Percentiles rank a stretch among this genome's conserved stretches.
These are phyloP conservation scores for Solenodon paradoxus DNA, from an alignment of 2,113 vertebrate species.

Conservation along the genomic window DNA sequence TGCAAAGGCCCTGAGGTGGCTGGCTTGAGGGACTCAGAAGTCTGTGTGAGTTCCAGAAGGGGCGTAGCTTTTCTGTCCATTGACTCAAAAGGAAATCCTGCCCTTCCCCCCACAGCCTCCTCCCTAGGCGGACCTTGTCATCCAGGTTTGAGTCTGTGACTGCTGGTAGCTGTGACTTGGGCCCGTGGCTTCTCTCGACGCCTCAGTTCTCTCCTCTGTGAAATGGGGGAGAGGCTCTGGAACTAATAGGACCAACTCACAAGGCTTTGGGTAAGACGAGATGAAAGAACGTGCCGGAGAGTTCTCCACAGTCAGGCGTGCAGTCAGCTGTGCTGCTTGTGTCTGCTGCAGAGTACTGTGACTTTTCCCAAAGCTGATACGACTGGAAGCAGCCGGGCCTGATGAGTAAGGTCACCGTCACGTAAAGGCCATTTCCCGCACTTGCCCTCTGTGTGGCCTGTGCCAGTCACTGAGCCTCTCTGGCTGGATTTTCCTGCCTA, in stretches of 20 bases:
- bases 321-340: accelerated
- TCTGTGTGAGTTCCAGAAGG: neutral
- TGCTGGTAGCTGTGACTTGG: neutral
- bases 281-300: no score
- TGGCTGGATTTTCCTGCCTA: neutral
- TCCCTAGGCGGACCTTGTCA: neutral
- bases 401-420: neutral
- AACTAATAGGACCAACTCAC: neutral
- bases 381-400: neutral
- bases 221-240: neutral
- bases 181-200: neutral
- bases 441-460: neutral
- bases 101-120: neutral
- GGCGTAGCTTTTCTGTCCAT: neutral
- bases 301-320: no score
- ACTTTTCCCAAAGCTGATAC: neutral
- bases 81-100: neutral
- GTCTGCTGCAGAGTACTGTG: neutral
- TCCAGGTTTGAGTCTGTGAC: neutral
- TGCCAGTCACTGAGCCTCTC: neutral
- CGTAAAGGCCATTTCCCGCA: neutral
- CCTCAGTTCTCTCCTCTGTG: neutral
- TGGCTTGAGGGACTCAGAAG: neutral
- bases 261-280: neutral
- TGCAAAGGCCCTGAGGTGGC: neutral